Conservation (phyloP, 2,888 invertebrate genomes). For the Drosophila bunnanda region DNA sequence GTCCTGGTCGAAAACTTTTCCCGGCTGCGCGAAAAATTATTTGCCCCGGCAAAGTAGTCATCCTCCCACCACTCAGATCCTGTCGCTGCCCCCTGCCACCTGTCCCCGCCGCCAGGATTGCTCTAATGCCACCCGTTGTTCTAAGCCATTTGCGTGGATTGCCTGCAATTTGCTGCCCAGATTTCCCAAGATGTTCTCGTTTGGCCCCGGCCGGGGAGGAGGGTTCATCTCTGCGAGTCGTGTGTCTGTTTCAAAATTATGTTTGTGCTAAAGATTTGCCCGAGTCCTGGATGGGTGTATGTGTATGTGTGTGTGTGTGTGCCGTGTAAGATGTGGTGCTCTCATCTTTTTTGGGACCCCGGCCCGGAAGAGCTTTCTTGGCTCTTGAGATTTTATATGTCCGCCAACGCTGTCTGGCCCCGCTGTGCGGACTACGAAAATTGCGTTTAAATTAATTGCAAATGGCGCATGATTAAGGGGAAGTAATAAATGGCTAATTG, state of each 20-base stretch:
- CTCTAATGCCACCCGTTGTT: slow-evolving; percentile 82
- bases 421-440: slow-evolving; percentile 70
- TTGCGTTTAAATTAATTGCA: slow-evolving; percentile 80
- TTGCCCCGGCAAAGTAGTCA: slow-evolving; percentile 52
- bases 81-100: neutral
- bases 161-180: slow-evolving; percentile 83
- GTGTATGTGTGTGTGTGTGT: slow-evolving; percentile 30
- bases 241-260: slow-evolving; percentile 79
- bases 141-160: slow-evolving; percentile 82
- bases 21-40: slow-evolving; percentile 62
- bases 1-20: slow-evolving; percentile 66
- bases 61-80: slow-evolving; percentile 19
- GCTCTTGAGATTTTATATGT: slow-evolving; percentile 63
- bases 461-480: slow-evolving; percentile 79
- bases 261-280: slow-evolving; percentile 78
- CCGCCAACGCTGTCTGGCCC: slow-evolving; percentile 56
- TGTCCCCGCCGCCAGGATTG: neutral
- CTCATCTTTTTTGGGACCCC: slow-evolving; percentile 48
- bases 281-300: slow-evolving; percentile 20
- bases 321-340: slow-evolving; percentile 27
- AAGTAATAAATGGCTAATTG: slow-evolving; percentile 78
- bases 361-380: slow-evolving; percentile 53
- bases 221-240: slow-evolving; percentile 35
- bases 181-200: slow-evolving; percentile 67
- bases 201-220: slow-evolving; percentile 14